Conservation (phyloP, 2,113 vertebrate species). For the Mungos mungo region DNA sequence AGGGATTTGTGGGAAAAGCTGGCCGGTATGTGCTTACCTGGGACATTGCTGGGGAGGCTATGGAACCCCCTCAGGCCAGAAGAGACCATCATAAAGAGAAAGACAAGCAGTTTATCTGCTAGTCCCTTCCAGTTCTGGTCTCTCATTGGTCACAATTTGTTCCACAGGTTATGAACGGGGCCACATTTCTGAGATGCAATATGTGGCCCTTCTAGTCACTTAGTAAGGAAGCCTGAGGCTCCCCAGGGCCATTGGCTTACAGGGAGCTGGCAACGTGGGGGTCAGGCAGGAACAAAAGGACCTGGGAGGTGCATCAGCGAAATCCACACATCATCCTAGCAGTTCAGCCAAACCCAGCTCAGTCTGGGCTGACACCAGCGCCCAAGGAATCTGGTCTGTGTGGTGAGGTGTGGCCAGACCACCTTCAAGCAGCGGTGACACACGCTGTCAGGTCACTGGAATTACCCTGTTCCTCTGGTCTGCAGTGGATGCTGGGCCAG, state of each 20-base stretch:
- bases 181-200: neutral
- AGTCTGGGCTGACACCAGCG: neutral
- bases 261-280: fast-evolving
- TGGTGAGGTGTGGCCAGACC: too few species aligned
- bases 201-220: neutral
- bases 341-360: neutral
- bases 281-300: neutral
- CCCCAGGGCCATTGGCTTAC: neutral
- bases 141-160: neutral
- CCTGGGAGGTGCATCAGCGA: neutral
- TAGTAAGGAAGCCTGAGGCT: neutral
- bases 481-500: neutral
- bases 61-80: neutral
- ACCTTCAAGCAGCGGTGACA: neutral
- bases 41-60: neutral
- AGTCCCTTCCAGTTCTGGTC: neutral
- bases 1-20: neutral
- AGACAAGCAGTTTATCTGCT: neutral
- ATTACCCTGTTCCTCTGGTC: neutral
- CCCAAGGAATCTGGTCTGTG: too few species aligned
- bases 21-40: neutral
- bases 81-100: neutral
- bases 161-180: neutral
- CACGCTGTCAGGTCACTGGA: neutral
- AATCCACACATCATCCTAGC: neutral